phyloP scores from a whole-genome alignment of 2,888 invertebrate genomes.

The Trichopoda pennipes region DNA sequence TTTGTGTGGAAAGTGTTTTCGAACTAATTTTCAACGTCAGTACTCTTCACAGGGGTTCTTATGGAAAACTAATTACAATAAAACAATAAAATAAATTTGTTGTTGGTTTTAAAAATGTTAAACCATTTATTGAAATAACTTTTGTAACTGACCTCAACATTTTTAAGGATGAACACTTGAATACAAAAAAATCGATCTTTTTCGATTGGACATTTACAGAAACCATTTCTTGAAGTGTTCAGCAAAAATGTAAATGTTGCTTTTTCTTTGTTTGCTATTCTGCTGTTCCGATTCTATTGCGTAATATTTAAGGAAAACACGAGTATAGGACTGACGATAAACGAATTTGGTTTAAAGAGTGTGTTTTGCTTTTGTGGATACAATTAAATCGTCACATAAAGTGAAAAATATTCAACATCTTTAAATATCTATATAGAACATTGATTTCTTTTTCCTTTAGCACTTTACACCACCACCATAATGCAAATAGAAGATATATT shows the following conservation, averaged over 20 bases:
- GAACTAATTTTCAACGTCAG: conserved; percentile 77
- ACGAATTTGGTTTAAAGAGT: not conserved
- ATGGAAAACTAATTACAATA: conserved; percentile 56
- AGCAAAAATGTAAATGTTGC: no score
- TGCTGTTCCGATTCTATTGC: no score
- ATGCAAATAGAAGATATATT: not conserved
- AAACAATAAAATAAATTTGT: not conserved
- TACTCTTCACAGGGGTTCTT: conserved; percentile 72
- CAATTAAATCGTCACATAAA: conserved; percentile 31
- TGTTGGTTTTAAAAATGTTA: no score
- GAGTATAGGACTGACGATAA: not conserved
- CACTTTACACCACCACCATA: conserved; percentile 47
- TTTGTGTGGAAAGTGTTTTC: conserved; percentile 76
- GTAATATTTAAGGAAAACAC: no score
- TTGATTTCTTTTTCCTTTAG: conserved; percentile 34
- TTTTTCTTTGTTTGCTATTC: no score
- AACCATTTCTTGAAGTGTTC: no score
- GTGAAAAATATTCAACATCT: conserved; percentile 56
- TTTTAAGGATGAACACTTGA: no score
- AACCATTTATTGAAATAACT: no score
- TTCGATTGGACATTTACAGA: no score
- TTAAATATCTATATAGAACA: conserved; percentile 35
- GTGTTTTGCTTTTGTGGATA: conserved; percentile 28
- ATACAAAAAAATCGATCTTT: no score
- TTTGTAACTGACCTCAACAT: no score